Evolutionary conservation across 2,888 invertebrate species (phyloP).

Genomic region (Phengaris alcon): DNA sequence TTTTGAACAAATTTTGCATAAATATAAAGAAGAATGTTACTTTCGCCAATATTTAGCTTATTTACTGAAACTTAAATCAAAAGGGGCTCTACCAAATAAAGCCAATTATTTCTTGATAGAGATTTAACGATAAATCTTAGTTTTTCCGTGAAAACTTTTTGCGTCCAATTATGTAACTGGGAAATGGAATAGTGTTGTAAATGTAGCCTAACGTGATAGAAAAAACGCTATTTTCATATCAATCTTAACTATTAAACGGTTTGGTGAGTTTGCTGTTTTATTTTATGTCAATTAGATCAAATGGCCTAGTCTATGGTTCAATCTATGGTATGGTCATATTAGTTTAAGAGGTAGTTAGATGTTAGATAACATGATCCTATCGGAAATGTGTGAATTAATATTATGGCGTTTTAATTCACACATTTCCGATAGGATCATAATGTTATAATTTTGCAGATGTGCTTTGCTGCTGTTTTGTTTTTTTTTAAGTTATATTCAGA

Average conservation of each 20-base stretch:
- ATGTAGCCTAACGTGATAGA: slow-evolving; percentile 1
- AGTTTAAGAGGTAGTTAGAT: too few relatives aligned
- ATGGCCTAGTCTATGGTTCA: not conserved
- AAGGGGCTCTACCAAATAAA: not conserved
- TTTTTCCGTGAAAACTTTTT: not conserved
- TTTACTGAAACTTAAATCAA: not conserved
- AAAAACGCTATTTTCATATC: slow-evolving; percentile 21
- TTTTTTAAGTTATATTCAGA: too few relatives aligned
- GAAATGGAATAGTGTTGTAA: not conserved
- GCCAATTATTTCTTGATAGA: not conserved
- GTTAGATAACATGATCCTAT: too few relatives aligned
- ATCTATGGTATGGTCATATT: not conserved
- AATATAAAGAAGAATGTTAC: too few relatives aligned
- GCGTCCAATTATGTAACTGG: slow-evolving; percentile 10
- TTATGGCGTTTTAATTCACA: too few relatives aligned
- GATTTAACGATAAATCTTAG: not conserved
- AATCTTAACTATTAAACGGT: slow-evolving; percentile 13
- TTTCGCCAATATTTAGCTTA: too few relatives aligned
- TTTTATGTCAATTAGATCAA: not conserved
- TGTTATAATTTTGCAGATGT: too few relatives aligned
- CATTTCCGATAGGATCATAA: too few relatives aligned
- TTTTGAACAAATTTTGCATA: too few relatives aligned
- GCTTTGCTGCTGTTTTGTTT: too few relatives aligned
- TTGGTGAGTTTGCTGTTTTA: slow-evolving; percentile 10
- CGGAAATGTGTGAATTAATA: too few relatives aligned